Evolutionary conservation across 2,113 vertebrate species (phyloP), one percentile per base, ranked within the genome.

Genomic region (Callionymus lyra): DNA sequence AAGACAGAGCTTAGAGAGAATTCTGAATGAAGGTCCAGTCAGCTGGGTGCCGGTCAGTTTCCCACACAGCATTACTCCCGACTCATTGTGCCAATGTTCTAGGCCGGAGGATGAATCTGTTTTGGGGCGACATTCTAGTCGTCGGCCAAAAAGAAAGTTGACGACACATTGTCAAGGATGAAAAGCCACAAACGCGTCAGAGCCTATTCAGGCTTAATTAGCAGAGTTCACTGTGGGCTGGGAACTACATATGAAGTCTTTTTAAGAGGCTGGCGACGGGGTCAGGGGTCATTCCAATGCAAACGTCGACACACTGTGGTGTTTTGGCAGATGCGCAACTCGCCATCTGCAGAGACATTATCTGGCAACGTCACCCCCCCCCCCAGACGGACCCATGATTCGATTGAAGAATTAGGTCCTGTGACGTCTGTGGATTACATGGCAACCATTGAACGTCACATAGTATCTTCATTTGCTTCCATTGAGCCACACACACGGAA

Each of bases 171-270:
- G 51, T 77, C 51, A 38, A 14, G 15, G 36, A 27, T 55, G 58
- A 78, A 77, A 74, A 66, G 66, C 48, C 47, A 42, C 73, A 71
- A 65, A 10, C n/a, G 33, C 14, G 34, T 70, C 62, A 45, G 44
- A 58, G 54, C 36, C 51, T 72, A 74, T 79, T 72, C 66, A 69
- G 58, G 51, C 54, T 72, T 70, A 82, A 77, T 72, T 74, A 76
- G 72, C 59, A 72, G 74, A 74, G 76, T 68, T 63, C 38, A 32
- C 43, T 11, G 56, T 68, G 63, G 65, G 61, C 52, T 56, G 65
- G 69, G 72, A 74, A 64, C 68, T 63, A 76, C 69, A 71, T 45
- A 63, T 10, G 35, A 41, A 21, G 6, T 45, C 32, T 46, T 50
- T 56, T 77, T 60, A 34, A 63, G 37, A 17, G 44, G 38, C 44